Percentiles rank a stretch among this genome's conserved stretches.
These are phyloP conservation scores for Dendrocincla fuliginosa DNA, from an alignment of 2,797 vertebrate species.

Conservation along the genomic window DNA sequence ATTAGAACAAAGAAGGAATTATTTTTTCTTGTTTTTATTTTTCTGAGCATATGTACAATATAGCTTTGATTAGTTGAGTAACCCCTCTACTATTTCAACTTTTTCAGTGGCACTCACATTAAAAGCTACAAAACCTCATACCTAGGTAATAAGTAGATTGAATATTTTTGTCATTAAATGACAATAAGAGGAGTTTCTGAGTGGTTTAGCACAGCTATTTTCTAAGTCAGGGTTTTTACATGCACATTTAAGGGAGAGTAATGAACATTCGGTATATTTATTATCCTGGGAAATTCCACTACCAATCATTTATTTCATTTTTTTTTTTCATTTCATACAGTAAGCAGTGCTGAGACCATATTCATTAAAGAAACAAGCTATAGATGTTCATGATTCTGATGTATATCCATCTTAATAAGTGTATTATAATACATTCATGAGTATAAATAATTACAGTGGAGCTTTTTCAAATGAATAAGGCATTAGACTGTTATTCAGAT, in stretches of 20 bases:
- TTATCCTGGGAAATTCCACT: background rate
- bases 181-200: background rate
- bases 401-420: background rate
- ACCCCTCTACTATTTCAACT: background rate
- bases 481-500: background rate
- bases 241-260: background rate
- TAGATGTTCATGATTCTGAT: background rate
- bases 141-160: background rate
- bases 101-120: background rate
- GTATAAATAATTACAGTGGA: background rate
- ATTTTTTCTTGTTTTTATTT: background rate
- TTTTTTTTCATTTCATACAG: background rate
- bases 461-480: background rate
- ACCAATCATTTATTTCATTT: background rate
- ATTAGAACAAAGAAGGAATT: background rate
- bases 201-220: background rate
- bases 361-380: background rate
- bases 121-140: background rate
- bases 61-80: constrained; percentile 27
- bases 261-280: background rate
- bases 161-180: background rate
- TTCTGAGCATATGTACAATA: background rate
- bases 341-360: background rate
- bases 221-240: background rate
- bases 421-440: background rate